Conservation (phyloP, 2,113 vertebrate species). For the Microtus montanus region DNA sequence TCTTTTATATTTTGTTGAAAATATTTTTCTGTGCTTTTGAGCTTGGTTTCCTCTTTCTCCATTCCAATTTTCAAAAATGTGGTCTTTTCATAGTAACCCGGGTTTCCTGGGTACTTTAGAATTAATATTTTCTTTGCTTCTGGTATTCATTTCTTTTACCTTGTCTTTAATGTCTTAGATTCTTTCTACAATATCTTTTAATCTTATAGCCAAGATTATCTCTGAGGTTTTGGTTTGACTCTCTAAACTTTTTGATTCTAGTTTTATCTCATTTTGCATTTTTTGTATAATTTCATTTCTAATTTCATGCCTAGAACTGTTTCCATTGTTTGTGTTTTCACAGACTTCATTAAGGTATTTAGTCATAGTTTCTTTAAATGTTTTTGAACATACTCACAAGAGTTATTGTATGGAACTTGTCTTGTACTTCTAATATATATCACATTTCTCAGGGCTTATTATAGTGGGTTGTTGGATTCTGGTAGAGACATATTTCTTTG, state of each 20-base stretch:
- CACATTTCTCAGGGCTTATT: not conserved
- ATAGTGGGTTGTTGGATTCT: not conserved
- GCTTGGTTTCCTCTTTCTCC: not conserved
- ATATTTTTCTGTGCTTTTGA: not conserved
- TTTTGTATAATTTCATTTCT: not conserved
- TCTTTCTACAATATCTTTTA: not conserved
- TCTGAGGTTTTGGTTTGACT: not conserved
- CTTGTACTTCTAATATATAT: not conserved
- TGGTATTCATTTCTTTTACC: not conserved
- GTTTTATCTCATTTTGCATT: not conserved
- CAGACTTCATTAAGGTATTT: not conserved
- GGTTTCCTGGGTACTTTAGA: not conserved
- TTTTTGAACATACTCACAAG: not conserved
- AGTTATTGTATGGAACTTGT: not conserved
- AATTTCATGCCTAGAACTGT: not conserved
- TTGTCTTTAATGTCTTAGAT: not conserved
- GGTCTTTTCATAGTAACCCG: not conserved
- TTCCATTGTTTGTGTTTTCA: not conserved
- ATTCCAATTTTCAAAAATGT: not conserved
- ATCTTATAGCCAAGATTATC: not conserved
- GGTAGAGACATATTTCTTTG: not conserved
- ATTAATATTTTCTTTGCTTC: not conserved
- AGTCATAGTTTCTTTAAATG: not conserved
- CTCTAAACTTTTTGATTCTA: not conserved
- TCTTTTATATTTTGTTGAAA: not conserved